Evolutionary conservation across 2,113 vertebrate genomes (phyloP), one percentile per base, ranked within the genome.

Genomic region (Microcebus tavaratra): DNA sequence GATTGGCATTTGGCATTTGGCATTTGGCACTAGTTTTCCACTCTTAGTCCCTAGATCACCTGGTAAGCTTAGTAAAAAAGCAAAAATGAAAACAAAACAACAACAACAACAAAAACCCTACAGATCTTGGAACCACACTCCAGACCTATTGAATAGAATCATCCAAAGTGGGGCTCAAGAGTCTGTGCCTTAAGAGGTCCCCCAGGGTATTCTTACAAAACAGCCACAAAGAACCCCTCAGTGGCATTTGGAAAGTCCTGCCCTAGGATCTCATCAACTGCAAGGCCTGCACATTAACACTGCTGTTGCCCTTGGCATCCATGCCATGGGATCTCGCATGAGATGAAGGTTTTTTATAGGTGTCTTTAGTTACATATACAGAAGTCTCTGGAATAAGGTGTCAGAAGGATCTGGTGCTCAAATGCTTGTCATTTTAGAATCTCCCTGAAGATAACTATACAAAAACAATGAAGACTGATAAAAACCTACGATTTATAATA

Each of bases 401-500:
- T 2, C 34, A n/a, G 63, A 48, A 88, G 27, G 11, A 55, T 53
- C 45, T 39, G 34, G 5, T 50, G 15, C 12, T n/a, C 39, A 81
- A 17, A 53, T 34, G 21, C n/a, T 55, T 73, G 8, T 18, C 18
- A 23, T 78, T 72, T 83, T 53, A 48, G 14, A 70, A 34, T 89
- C 72, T 72, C 23, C 6, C 12, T 61, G 13, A 68, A 75, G 59
- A 95, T 95, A 42, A 89, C 45, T 72, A 3, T 3, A 15, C 72
- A 39, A 82, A 78, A 82, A 78, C 34, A 36, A 21, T 0, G 23
- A 79, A 84, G 48, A 53, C 45, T n/a, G 83, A 61, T 63, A 20
- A 70, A 84, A 90, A 76, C 36, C 42, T 68, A 36, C 73, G 45
- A 76, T 84, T 87, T 72, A 90, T 53, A 68, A 25, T 8, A 73